Conservation (phyloP, 1,140 invertebrate genomes). For the Mylabris phalerata region DNA sequence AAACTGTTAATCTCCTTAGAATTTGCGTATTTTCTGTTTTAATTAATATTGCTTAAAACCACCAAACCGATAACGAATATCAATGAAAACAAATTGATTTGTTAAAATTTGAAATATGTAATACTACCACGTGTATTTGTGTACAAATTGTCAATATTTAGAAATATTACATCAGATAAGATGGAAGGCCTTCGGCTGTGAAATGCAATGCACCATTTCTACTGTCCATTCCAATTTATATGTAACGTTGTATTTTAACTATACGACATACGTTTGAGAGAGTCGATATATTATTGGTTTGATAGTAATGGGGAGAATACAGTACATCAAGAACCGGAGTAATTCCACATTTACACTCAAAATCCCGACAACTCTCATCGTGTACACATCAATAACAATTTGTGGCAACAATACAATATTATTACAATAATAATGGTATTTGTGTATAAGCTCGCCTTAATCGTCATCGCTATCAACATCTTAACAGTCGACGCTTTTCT, state of each 20-base stretch:
- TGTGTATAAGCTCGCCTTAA: neutral
- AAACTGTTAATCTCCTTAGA: too few relatives aligned
- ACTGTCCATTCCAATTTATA: constrained; percentile 16
- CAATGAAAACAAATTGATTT: too few relatives aligned
- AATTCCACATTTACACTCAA: constrained; percentile 17
- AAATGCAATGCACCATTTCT: constrained; percentile 23
- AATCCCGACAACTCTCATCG: constrained; percentile 12
- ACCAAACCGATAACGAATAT: too few relatives aligned
- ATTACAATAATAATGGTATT: constrained; percentile 4
- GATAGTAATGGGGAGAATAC: constrained; percentile 20
- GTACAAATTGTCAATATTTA: constrained; percentile 23
- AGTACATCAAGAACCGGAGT: constrained; percentile 17
- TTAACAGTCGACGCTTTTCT: constrained; percentile 6
- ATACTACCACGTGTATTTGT: constrained; percentile 19
- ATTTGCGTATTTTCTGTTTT: too few relatives aligned
- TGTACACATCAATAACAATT: constrained; percentile 12
- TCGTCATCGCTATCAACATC: constrained; percentile 4
- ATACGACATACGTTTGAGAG: constrained; percentile 11
- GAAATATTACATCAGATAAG: constrained; percentile 20
- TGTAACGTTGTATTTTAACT: neutral
- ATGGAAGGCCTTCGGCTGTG: constrained; percentile 19
- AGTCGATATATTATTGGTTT: constrained; percentile 22
- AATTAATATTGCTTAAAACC: too few relatives aligned
- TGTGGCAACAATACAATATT: constrained; percentile 4
- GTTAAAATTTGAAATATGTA: too few relatives aligned